Evolutionary conservation across 2,113 vertebrate genomes (phyloP), one percentile per base, ranked within the genome.

Genomic region (Nannospalax galili): DNA sequence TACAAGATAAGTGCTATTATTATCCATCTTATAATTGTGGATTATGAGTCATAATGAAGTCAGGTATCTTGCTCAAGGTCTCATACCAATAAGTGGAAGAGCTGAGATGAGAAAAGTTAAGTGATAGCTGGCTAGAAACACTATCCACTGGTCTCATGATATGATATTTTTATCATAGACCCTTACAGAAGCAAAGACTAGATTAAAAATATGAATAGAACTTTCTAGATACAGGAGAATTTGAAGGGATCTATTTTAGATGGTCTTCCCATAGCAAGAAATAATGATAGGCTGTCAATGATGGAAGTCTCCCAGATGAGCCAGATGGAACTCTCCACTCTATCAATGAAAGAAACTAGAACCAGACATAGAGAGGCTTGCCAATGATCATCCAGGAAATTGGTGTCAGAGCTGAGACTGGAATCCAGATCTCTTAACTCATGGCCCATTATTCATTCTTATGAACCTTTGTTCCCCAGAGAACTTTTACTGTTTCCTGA

Each of bases 141-240:
- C 11, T 73, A 62, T n/a, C 81, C 20, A 73, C 1, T 69, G 32
- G 58, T 81, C 94, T 93, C 19, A 88, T 80, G 42, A 90, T 78
- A 84, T 32, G 17, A 19, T 92, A 77, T 69, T 84, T 94, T 90
- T 30, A n/a, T 94, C 62, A 52, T 12, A 58, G 24, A 40, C 24
- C 56, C 24, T 90, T 60, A 40, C 67, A 74, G 90, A 88, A 4
- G 32, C 37, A 94, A 16, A 81, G 22, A 90, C 37, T 28, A 85
- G 37, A 28, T 70, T 3, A 48, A 92, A 84, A 45, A 65, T 37
- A 88, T n/a, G 64, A 79, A 85, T 70, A 88, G 10, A 93, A 92
- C 67, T 82, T 94, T 95, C 30, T 89, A 92, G 73, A 90, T 73
- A n/a, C 60, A 72, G 60, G 52, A 73, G 22, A 70, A 70, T n/a